These are phyloP conservation scores for Cynopterus sphinx DNA, from an alignment of 2,797 vertebrate genomes.

Conservation along the genomic window DNA sequence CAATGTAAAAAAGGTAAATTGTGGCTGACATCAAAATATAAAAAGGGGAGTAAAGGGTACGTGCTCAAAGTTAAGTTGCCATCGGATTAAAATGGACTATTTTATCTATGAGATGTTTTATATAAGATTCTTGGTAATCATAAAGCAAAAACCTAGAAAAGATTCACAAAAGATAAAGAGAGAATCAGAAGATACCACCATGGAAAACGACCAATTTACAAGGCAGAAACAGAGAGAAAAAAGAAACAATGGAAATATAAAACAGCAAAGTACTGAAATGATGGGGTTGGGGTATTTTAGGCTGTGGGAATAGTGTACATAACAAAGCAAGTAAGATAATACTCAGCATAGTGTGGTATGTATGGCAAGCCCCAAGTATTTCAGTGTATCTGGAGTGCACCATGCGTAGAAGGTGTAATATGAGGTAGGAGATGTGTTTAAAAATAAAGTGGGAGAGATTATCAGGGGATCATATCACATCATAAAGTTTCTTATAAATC, in stretches of 20 bases:
- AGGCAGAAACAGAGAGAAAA: neutral
- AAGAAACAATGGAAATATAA: neutral
- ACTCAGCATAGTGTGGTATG: neutral
- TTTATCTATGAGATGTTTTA: neutral
- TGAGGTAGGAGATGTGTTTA: neutral
- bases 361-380: neutral
- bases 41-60: neutral
- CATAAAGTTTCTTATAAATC: neutral
- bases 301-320: neutral
- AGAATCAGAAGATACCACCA: neutral
- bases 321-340: neutral
- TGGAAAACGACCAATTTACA: neutral
- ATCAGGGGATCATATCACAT: neutral
- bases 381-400: neutral
- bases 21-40: neutral
- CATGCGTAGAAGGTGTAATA: neutral
- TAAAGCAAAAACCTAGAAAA: neutral
- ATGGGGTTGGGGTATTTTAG: neutral
- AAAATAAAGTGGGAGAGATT: neutral
- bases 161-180: neutral
- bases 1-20: neutral
- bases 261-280: neutral
- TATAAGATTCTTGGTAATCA: neutral
- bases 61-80: neutral
- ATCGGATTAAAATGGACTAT: neutral